Base-by-base conservation (phyloP, 1,140 invertebrate genomes). In the Ruditapes philippinarum region DNA sequence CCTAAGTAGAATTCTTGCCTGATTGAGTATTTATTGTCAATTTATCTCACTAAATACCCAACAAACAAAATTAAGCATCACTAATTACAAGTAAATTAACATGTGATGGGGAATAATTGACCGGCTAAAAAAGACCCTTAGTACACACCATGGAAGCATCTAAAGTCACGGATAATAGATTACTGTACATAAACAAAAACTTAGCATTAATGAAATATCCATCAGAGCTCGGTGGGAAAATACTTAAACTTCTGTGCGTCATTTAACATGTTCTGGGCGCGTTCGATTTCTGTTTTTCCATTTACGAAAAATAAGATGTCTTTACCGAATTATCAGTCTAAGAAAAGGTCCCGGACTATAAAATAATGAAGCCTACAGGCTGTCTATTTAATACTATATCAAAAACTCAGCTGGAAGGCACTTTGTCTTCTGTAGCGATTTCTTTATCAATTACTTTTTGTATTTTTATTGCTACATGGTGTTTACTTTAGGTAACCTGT, bases 141-240 rank as follows among this genome's bases (percentile, higher is more conserved):
- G 60, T 28, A 80, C 51, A 49, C 12, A 42, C n/a, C 25, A 45
- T 68, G 25, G 5, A 38, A 38, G 80, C 80, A 49, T 68, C 57
- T 49, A 70, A 70, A 57, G 62, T 70, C 60, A 83, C 80, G 80
- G 42, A 60, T 83, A 68, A 70, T 65, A 42, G 42, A 1, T 31
- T 7, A 22, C 12, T 68, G 28, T 62, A 83, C 80, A 83, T 83
- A 83, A 83, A 83, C 80, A 83, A 83, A 57, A 83, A 60, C 54
- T 68, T 1, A 45, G 54, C 33, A 70, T 65, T 45, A 83, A 83
- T 68, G 80, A 83, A 83, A 83, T 83, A 36, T 38, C 60, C 80
- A 83, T 83, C 51, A 68, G 42, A 70, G 31, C 57, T 68, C 36
- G 25, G 80, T 83, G 80, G 33, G 57, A 83, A 83, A 83, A 7